Evolutionary conservation across 1,140 invertebrate genomes (phyloP).

Genomic region (Caenorhabditis latens): DNA sequence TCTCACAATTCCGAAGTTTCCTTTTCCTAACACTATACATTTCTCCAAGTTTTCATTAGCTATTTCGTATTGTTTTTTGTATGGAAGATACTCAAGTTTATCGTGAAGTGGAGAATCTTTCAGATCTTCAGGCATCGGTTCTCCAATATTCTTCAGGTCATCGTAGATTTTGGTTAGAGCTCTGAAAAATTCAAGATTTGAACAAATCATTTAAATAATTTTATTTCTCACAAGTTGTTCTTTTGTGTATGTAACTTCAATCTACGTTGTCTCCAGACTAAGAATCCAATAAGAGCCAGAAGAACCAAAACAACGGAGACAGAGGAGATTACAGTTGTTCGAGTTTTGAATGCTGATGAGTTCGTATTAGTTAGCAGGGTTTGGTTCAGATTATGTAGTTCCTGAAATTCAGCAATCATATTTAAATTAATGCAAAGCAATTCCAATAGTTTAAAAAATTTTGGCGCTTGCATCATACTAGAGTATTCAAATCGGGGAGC

Average conservation of each 20-base stretch:
- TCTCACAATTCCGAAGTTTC: constrained; percentile 4
- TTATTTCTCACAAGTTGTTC: not conserved
- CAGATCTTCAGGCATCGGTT: not conserved
- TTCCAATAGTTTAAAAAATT: no score
- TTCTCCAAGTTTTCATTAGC: constrained; percentile 1
- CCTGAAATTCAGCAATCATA: no score
- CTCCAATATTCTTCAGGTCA: not conserved
- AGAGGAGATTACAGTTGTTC: not conserved
- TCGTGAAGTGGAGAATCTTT: not conserved
- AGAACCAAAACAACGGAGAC: not conserved
- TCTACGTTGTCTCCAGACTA: not conserved
- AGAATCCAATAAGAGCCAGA: not conserved
- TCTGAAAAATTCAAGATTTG: not conserved
- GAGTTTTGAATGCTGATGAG: not conserved
- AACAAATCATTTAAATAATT: not conserved
- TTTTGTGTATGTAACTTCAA: not conserved
- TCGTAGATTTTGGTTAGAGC: not conserved
- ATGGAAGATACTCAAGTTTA: not conserved
- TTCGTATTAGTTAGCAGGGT: no score
- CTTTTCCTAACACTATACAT: not conserved
- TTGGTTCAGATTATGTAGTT: no score
- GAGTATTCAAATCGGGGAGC: no score
- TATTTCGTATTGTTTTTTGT: constrained; percentile 8
- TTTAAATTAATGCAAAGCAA: no score
- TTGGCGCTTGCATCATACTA: no score